Evolutionary conservation across 2,888 invertebrate species (phyloP).

Genomic region (Rotaria macrura): DNA sequence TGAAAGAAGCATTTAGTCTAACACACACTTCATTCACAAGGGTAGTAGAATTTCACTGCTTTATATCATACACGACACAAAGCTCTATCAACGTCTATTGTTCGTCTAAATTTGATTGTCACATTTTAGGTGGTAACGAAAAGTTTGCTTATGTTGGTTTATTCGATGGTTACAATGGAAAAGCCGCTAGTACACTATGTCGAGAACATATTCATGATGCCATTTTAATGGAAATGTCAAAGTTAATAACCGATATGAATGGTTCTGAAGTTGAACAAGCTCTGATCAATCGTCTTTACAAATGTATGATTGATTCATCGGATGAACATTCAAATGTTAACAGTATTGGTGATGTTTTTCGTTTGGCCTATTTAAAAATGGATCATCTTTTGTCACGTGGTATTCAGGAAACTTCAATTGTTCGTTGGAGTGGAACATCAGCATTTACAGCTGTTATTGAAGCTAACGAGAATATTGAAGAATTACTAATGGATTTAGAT

Average conservation of each 20-base stretch:
- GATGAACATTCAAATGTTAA: not conserved
- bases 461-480: not conserved
- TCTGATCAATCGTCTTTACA: not conserved
- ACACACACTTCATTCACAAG: too few relatives aligned
- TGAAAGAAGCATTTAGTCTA: too few relatives aligned
- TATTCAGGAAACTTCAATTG: conserved; percentile 22
- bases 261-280: not conserved
- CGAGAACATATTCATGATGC: conserved; percentile 27
- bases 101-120: not conserved
- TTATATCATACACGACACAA: too few relatives aligned
- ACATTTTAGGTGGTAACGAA: conserved; percentile 22
- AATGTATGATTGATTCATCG: not conserved
- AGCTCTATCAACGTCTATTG: too few relatives aligned
- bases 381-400: conserved; percentile 30
- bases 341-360: not conserved
- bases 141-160: conserved; percentile 21
- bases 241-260: conserved; percentile 12
- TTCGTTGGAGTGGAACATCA: conserved; percentile 32
- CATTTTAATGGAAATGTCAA: conserved; percentile 13
- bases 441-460: conserved; percentile 20
- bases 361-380: conserved; percentile 27
- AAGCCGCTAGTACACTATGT: conserved; percentile 24
- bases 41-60: too few relatives aligned
- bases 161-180: conserved; percentile 32
- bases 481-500: not conserved